Base-by-base conservation (phyloP, 2,113 vertebrate genomes). In the Petaurus breviceps region DNA sequence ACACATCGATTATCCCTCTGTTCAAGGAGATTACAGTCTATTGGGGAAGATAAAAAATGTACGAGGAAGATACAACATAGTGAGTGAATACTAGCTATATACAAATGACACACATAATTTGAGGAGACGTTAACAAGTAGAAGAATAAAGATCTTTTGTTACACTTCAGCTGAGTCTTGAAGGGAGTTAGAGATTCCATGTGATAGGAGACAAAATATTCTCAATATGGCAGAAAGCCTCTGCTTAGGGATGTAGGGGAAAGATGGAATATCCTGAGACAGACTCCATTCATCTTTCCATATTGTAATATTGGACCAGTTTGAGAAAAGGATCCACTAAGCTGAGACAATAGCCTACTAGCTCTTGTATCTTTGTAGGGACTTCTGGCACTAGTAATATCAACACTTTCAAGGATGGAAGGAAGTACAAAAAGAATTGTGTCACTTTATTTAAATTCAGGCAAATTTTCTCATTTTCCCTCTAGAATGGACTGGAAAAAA, bases 391-490 rank as follows among this genome's bases (percentile, higher is more conserved):
- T n/a, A 6, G 61, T n/a, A 19, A 19, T 19, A n/a, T 77, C 61
- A n/a, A 77, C 61, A n/a, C 14, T n/a, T 77, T 96, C 46, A 49
- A 93, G 53, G 49, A 96, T 90, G 90, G 95, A 54, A 90, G 90
- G 22, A 1, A 95, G 92, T 95, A 91, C 96, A 26, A 94, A 93
- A 93, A 51, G 46, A 47, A 0, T 93, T 92, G n/a, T 26, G 7
- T 26, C 25, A 43, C 93, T 52, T 25, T 0, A 23, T 95, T 94
- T 94, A 95, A 96, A 97, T 97, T 92, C 61, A 98, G 93, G 95
- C 97, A 96, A 1, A 61, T 28, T 95, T 57, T 95, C 77, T 94
- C 53, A 89, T 95, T 77, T 26, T 24, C 12, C 91, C 68, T 95
- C 50, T 26, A 26, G 23, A 94, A 95, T 22, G 77, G 31, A 12